Conservation (phyloP, 2,113 vertebrate genomes). For the Morone saxatilis region DNA sequence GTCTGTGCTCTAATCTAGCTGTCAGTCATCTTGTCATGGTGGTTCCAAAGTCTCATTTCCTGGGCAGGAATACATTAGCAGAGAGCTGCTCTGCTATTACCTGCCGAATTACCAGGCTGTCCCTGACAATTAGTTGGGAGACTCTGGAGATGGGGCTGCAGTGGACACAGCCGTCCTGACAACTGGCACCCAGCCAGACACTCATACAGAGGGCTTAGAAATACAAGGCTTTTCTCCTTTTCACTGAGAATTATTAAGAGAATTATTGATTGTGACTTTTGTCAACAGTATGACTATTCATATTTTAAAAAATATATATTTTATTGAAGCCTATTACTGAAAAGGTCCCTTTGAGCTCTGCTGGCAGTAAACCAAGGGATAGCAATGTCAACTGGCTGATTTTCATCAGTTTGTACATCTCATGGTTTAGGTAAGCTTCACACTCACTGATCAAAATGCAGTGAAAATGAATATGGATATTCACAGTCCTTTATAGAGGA, state of each 20-base stretch:
- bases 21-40: constrained; percentile 75
- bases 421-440: background rate
- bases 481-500: background rate
- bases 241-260: background rate
- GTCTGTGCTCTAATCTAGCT: constrained; percentile 67
- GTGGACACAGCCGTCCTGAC: constrained; percentile 43
- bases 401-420: background rate
- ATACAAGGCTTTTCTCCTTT: constrained; percentile 17
- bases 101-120: constrained; percentile 71
- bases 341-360: no score
- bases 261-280: background rate
- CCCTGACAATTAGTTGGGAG: constrained; percentile 64
- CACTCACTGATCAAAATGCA: background rate
- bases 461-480: background rate
- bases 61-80: constrained; percentile 73
- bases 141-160: constrained; percentile 37
- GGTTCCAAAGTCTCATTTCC: constrained; percentile 74
- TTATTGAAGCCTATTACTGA: background rate
- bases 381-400: background rate
- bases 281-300: background rate
- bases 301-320: background rate
- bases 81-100: constrained; percentile 70
- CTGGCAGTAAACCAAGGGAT: background rate
- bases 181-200: constrained; percentile 45
- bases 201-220: constrained; percentile 2